Evolutionary conservation across 2,888 invertebrate species (phyloP).

Genomic region (Villa cingulata): DNA sequence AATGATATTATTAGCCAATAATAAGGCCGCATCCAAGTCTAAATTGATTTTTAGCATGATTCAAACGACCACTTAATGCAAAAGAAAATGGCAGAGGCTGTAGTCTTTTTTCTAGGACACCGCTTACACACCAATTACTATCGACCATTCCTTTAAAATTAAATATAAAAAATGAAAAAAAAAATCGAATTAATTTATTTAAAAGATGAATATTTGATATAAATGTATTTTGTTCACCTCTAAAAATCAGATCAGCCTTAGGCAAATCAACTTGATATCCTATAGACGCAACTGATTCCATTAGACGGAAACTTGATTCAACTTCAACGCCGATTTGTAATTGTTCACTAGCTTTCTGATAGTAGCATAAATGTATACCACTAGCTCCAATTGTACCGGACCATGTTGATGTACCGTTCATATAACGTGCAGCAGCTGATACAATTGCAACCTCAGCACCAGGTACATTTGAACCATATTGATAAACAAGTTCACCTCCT

Average conservation of each 20-base stretch:
- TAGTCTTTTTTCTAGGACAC: constrained; percentile 86
- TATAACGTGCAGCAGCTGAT: constrained; percentile 64
- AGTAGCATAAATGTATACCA: constrained; percentile 81
- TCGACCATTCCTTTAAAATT: constrained; percentile 83
- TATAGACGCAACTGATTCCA: constrained; percentile 81
- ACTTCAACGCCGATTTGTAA: constrained; percentile 85
- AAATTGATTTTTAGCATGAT: constrained; percentile 85
- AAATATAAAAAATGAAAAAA: too few species aligned
- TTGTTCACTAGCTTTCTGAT: constrained; percentile 86
- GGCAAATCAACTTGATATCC: constrained; percentile 93
- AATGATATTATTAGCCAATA: constrained; percentile 67
- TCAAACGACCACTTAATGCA: constrained; percentile 80
- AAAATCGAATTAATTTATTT: constrained; percentile 14
- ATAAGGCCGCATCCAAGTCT: constrained; percentile 89
- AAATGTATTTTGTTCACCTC: constrained; percentile 46
- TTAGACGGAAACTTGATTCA: constrained; percentile 80
- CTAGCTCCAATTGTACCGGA: constrained; percentile 64
- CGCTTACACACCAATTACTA: constrained; percentile 86
- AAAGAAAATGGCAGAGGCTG: constrained; percentile 88
- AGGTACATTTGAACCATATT: constrained; percentile 77
- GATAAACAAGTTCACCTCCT: constrained; percentile 88
- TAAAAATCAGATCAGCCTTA: constrained; percentile 84
- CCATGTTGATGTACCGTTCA: constrained; percentile 44
- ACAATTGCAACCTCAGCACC: constrained; percentile 81
- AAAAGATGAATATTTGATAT: too few species aligned